Evolutionary conservation across 2,888 invertebrate species (phyloP).

Genomic region (Mythimna ferrago): DNA sequence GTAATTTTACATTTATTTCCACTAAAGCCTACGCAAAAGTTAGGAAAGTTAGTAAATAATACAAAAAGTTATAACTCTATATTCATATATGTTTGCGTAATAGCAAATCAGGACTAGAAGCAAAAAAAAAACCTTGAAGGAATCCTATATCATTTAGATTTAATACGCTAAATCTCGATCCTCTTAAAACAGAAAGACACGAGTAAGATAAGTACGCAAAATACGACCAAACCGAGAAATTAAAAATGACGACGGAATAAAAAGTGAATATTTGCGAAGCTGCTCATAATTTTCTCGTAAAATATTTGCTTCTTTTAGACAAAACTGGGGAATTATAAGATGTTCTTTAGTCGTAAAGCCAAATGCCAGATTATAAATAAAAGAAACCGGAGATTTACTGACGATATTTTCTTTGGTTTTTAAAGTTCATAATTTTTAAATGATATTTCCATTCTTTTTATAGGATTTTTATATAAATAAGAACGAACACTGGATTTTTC

Average conservation of each 20-base stretch:
- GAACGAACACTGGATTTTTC: neutral
- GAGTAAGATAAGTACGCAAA: constrained; percentile 23
- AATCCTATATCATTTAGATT: constrained; percentile 40
- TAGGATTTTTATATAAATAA: neutral
- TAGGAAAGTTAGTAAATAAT: neutral
- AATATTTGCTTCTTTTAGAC: constrained; percentile 31
- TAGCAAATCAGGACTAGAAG: neutral
- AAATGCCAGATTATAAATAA: constrained; percentile 24
- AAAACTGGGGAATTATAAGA: constrained; percentile 34
- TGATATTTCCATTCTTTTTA: neutral
- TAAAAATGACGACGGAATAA: constrained; percentile 44
- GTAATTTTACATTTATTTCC: neutral
- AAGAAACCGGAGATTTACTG: neutral
- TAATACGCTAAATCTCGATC: constrained; percentile 23
- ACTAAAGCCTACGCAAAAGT: neutral
- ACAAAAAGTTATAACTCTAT: neutral
- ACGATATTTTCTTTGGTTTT: neutral
- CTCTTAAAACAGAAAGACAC: constrained; percentile 12
- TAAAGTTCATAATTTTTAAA: neutral
- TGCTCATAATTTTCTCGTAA: constrained; percentile 44
- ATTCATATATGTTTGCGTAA: neutral
- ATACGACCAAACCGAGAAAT: constrained; percentile 34
- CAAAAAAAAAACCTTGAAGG: neutral
- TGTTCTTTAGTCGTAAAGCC: constrained; percentile 27
- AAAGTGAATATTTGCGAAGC: constrained; percentile 51